Conservation (phyloP, 2,888 invertebrate genomes). For the Scotopteryx bipunctaria region DNA sequence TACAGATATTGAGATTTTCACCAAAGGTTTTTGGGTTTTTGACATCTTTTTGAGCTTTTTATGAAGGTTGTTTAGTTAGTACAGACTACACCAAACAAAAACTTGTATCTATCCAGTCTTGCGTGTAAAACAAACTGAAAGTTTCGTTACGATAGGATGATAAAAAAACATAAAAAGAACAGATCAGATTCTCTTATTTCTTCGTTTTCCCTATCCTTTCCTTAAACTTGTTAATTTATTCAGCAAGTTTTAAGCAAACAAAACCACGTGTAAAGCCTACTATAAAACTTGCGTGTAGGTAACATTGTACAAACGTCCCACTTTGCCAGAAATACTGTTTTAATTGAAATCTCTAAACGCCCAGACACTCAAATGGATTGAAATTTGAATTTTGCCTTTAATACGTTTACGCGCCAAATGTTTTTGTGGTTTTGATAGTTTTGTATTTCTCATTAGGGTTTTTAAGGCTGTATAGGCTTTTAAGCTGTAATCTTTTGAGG, state of each 20-base stretch:
- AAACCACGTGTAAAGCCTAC: neutral
- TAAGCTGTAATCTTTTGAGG: neutral
- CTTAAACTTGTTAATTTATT: neutral
- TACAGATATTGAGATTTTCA: no score
- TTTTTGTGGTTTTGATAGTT: neutral
- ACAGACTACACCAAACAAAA: no score
- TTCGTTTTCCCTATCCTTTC: no score
- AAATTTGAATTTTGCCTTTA: conserved; percentile 18
- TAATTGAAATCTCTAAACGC: conserved; percentile 42
- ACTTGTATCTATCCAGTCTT: no score
- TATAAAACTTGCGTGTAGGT: conserved; percentile 21
- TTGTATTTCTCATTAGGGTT: conserved; percentile 1
- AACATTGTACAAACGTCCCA: conserved; percentile 12
- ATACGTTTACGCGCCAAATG: conserved; percentile 6
- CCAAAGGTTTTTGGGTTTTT: no score
- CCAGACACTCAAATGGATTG: conserved; percentile 13
- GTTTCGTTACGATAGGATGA: no score
- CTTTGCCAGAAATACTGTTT: conserved; percentile 37
- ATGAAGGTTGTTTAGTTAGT: no score
- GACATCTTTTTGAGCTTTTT: no score
- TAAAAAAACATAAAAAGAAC: no score
- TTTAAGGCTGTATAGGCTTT: neutral
- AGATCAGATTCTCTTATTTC: no score
- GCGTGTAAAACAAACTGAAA: no score
- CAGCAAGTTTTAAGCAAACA: neutral